Percentiles rank a stretch among this genome's conserved stretches.
Evolutionary conservation across 2,113 vertebrate species (phyloP).

Genomic region (Corythornis vintsioides): DNA sequence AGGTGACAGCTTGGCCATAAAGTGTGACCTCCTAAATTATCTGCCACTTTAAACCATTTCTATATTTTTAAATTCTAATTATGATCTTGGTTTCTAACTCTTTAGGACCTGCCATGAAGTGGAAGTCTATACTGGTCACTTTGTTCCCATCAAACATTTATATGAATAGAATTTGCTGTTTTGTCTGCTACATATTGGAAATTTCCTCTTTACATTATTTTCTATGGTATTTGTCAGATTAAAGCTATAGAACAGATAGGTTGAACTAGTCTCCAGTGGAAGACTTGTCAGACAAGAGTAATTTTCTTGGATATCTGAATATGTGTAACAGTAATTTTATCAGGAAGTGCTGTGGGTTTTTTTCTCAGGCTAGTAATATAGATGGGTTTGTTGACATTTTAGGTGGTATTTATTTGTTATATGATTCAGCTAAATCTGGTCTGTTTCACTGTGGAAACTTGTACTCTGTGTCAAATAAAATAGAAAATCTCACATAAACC

Average conservation of each 20-base stretch:
- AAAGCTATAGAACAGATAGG: neutral
- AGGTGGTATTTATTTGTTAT: neutral
- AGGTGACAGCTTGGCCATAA: neutral
- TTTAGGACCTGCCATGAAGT: neutral
- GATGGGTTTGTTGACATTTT: neutral
- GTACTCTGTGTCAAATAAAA: neutral
- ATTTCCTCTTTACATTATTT: neutral
- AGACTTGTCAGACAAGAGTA: neutral
- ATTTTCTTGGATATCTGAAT: neutral
- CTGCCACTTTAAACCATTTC: neutral
- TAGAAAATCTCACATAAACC: neutral
- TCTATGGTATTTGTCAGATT: neutral
- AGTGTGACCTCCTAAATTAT: neutral
- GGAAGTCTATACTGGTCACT: neutral
- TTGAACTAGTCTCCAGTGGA: neutral
- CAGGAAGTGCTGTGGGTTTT: neutral
- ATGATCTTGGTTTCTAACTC: neutral
- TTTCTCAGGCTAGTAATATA: neutral
- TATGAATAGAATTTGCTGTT: neutral
- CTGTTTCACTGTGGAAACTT: neutral
- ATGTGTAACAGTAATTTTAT: neutral
- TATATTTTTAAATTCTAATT: neutral
- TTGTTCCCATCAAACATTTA: neutral
- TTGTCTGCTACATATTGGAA: neutral
- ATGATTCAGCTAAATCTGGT: neutral